Evolutionary conservation across 2,888 invertebrate species (phyloP), one percentile per base, ranked within the genome.

Genomic region (Meloe dianella): DNA sequence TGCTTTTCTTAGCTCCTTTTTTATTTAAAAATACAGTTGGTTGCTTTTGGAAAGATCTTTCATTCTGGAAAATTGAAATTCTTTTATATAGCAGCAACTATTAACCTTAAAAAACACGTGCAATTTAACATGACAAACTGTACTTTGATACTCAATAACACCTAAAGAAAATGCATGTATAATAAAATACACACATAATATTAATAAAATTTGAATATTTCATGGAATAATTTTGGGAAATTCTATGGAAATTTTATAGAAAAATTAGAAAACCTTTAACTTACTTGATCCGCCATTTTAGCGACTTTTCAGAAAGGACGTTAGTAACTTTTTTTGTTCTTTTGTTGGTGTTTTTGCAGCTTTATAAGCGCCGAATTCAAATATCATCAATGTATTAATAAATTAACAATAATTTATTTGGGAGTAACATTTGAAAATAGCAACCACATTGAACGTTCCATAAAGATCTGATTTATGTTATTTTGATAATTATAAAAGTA

Each of bases 31-130:
- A 96, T 79, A 98, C 91, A 71, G 95, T 95, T 57, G 95, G 94
- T 88, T 98, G 98, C 86, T 96, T 97, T 88, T 98, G 96, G 85
- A 96, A 99, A 80, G 98, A 92, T 85, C 94, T 92, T 87, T 98
- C 98, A 78, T 91, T 96, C 96, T 98, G 91, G 78, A 92, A 91
- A 81, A 78, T 74, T 69, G 69, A 67, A 20, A 30, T 22, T 58
- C 27, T 29, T 32, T 10, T 17, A 9, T 17, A 54, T 10, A 17
- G 8, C 60, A 35, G 8, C 14, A 30, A 8, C 1, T 7, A 41
- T 41, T 41, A 41, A 41, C 17, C 41, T 17, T 17, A 51, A 51
- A 20, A 51, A 51, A 51, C 60, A 41, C 29, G 38, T 27, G 56
- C 38, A 41, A 61, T 24, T 22, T 27, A 8, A 10, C 5, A 14